Conservation (phyloP, 2,888 invertebrate species). For the Apoderus coryli region DNA sequence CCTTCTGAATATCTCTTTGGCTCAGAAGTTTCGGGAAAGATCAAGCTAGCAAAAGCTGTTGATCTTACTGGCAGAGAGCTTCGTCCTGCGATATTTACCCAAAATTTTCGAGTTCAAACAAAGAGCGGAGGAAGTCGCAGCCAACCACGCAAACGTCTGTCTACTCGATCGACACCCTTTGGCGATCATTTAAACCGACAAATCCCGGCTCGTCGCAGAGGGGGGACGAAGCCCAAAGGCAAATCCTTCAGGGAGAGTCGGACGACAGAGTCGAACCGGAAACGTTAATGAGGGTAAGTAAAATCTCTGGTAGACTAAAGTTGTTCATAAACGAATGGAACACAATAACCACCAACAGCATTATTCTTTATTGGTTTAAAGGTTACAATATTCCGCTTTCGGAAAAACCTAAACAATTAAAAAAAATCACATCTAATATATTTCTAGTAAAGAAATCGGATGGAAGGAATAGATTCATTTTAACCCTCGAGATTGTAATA, state of each 20-base stretch:
- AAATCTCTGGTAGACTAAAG: conserved; percentile 4
- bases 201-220: conserved; percentile 2
- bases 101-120: not conserved
- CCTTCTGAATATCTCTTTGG: not conserved
- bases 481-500: too few species aligned
- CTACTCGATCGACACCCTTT: not conserved
- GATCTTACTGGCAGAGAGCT: not conserved
- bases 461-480: too few species aligned
- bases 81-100: too few species aligned
- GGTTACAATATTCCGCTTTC: too few species aligned
- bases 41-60: not conserved
- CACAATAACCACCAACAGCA: conserved; percentile 1
- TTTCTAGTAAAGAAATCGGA: too few species aligned
- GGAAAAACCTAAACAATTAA: too few species aligned
- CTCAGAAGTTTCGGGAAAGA: conserved; percentile 1
- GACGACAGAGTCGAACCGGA: not conserved
- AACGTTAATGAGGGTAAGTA: conserved; percentile 4
- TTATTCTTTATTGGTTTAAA: conserved; percentile 5
- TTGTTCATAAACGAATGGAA: conserved; percentile 2
- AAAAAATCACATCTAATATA: too few species aligned
- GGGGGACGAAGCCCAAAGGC: not conserved
- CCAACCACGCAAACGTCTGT: not conserved
- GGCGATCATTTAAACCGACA: too few species aligned
- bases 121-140: not conserved
- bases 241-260: too few species aligned